A percentile compares a stretch with the other conserved stretches of the same genome.
These are phyloP conservation scores for Osmerus mordax DNA, from an alignment of 2,113 vertebrate genomes.

Conservation along the genomic window DNA sequence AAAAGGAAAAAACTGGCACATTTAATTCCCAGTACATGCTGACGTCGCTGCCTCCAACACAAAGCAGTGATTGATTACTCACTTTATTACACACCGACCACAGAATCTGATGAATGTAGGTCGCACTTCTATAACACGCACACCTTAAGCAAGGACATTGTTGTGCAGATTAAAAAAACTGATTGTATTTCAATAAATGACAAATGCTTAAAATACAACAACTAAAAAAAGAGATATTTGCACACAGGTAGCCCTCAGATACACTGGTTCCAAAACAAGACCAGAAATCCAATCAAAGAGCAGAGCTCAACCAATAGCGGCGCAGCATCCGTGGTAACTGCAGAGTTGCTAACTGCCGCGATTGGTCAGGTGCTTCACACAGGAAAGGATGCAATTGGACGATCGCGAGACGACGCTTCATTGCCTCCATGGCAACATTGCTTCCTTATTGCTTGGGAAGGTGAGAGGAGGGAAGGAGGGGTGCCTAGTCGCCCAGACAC, in stretches of 20 bases:
- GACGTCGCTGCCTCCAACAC: background rate
- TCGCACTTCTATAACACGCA: too few relatives aligned
- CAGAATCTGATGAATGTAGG: too few relatives aligned
- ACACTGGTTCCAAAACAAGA: constrained; percentile 60
- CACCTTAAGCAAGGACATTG: too few relatives aligned
- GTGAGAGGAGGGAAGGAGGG: constrained; percentile 50
- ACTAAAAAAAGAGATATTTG: constrained; percentile 30
- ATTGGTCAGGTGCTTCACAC: constrained; percentile 52
- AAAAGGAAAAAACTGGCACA: too few relatives aligned
- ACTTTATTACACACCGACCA: background rate
- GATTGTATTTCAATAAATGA: background rate
- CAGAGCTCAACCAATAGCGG: constrained; percentile 55
- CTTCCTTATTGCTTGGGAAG: constrained; percentile 64
- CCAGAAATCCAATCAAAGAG: constrained; percentile 69
- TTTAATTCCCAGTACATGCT: background rate
- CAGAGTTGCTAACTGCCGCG: constrained; percentile 41
- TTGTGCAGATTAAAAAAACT: background rate
- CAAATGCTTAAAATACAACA: background rate
- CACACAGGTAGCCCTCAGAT: constrained; percentile 63
- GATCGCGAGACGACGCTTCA: constrained; percentile 52
- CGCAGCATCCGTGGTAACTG: constrained; percentile 57
- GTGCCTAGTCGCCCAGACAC: constrained; percentile 45
- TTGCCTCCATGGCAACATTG: constrained; percentile 73
- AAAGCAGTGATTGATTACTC: background rate
- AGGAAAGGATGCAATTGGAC: constrained; percentile 54